A percentile compares a stretch with the other conserved stretches of the same genome.
These are phyloP conservation scores for Spialia ferax DNA, from an alignment of 2,888 invertebrate genomes.

Conservation along the genomic window DNA sequence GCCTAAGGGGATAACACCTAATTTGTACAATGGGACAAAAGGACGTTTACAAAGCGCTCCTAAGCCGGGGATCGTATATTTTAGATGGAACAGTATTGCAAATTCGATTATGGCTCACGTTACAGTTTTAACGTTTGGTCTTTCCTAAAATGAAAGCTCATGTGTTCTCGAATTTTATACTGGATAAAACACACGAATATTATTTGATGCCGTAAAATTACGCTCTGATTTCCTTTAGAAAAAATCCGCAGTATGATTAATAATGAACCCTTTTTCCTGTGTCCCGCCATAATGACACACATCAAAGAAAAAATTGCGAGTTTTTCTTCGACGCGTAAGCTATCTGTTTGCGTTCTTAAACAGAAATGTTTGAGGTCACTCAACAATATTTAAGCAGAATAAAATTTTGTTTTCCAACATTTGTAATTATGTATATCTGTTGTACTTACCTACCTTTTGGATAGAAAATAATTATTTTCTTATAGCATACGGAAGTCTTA, in stretches of 20 bases:
- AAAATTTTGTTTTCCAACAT: too few relatives aligned
- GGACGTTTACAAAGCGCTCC: conserved; percentile 11
- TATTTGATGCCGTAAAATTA: not conserved
- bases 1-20: not conserved
- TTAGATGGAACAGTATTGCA: conserved; percentile 25
- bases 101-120: conserved; percentile 29
- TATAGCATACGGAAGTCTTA: not conserved
- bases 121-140: conserved; percentile 11
- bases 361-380: too few relatives aligned
- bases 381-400: too few relatives aligned
- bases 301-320: not conserved
- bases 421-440: too few relatives aligned
- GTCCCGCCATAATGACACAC: not conserved
- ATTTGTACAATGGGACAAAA: conserved; percentile 13
- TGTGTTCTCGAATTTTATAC: conserved; percentile 1
- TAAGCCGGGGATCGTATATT: conserved; percentile 22
- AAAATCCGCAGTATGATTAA: not conserved
- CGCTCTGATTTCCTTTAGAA: not conserved
- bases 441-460: too few relatives aligned
- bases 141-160: conserved; percentile 14
- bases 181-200: not conserved
- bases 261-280: not conserved
- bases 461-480: too few relatives aligned
- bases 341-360: too few relatives aligned
- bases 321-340: not conserved